Percentiles rank a stretch among this genome's conserved stretches.
Evolutionary conservation across 2,797 vertebrate genomes (phyloP).

Genomic region (Clamator glandarius): DNA sequence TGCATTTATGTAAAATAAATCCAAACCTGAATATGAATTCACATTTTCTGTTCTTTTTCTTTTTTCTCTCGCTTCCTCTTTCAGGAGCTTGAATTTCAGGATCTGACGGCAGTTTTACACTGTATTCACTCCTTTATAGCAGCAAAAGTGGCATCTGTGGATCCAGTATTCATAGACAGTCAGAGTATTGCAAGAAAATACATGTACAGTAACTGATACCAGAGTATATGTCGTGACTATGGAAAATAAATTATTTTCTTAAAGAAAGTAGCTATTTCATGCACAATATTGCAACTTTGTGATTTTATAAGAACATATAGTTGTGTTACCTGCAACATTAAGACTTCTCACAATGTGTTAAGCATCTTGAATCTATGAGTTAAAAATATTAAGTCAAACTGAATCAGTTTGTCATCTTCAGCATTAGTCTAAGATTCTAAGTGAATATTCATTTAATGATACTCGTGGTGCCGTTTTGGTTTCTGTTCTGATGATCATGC

Average conservation of each 20-base stretch:
- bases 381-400: slow-evolving; percentile 37
- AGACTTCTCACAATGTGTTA: slow-evolving; percentile 58
- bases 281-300: slow-evolving; percentile 81
- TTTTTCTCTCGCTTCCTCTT: slow-evolving; percentile 5
- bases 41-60: not conserved
- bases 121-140: slow-evolving; percentile 94
- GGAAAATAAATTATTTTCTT: slow-evolving; percentile 80
- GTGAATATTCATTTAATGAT: not conserved
- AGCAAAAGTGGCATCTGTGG: slow-evolving; percentile 93
- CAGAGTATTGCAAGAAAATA: slow-evolving; percentile 86
- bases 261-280: slow-evolving; percentile 80
- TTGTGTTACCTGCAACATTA: slow-evolving; percentile 70
- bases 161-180: slow-evolving; percentile 88
- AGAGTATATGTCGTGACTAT: slow-evolving; percentile 40
- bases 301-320: slow-evolving; percentile 84
- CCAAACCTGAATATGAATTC: not conserved
- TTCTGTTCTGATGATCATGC: not conserved
- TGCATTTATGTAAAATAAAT: not conserved
- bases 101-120: slow-evolving; percentile 90
- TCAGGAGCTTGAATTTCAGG: slow-evolving; percentile 93
- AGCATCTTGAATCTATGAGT: slow-evolving; percentile 30
- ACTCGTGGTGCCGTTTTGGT: not conserved
- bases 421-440: slow-evolving; percentile 2
- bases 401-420: slow-evolving; percentile 50
- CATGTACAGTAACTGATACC: slow-evolving; percentile 80